Conservation (phyloP, 2,888 invertebrate species). For the Myopa tessellatipennis region DNA sequence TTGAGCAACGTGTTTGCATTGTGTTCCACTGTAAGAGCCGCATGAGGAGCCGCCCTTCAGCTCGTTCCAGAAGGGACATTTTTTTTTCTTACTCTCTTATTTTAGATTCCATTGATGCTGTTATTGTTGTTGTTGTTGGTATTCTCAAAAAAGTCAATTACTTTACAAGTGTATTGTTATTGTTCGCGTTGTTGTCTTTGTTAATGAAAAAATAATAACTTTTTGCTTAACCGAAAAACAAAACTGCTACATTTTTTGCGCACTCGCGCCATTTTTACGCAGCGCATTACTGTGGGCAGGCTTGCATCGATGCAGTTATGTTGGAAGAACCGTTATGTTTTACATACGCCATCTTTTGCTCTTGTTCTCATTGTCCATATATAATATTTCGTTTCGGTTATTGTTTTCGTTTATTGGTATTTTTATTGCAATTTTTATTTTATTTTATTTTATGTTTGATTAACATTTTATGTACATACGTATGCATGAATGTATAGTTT, state of each 20-base stretch:
- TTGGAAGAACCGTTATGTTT: conserved; percentile 1
- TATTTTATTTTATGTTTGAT: too few species aligned
- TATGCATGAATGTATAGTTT: too few species aligned
- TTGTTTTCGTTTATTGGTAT: not conserved
- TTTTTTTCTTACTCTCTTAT: not conserved
- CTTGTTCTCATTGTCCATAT: not conserved
- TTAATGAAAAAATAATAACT: conserved; percentile 15
- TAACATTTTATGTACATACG: too few species aligned
- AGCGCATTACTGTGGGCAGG: not conserved
- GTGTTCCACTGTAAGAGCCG: too few species aligned
- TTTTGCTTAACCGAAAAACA: conserved; percentile 1
- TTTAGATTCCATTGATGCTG: not conserved
- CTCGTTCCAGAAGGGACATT: not conserved
- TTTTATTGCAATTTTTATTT: not conserved
- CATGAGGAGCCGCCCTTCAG: too few species aligned
- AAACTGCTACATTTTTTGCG: not conserved
- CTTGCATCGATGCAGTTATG: not conserved
- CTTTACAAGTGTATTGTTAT: not conserved
- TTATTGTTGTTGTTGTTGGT: not conserved
- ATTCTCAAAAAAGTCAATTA: not conserved
- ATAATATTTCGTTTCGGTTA: not conserved
- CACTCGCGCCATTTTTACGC: not conserved
- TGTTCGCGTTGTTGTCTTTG: not conserved
- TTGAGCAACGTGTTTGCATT: too few species aligned
- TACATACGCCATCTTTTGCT: not conserved